Conservation (phyloP, 2,888 invertebrate species). For the Rotaria socialis region DNA sequence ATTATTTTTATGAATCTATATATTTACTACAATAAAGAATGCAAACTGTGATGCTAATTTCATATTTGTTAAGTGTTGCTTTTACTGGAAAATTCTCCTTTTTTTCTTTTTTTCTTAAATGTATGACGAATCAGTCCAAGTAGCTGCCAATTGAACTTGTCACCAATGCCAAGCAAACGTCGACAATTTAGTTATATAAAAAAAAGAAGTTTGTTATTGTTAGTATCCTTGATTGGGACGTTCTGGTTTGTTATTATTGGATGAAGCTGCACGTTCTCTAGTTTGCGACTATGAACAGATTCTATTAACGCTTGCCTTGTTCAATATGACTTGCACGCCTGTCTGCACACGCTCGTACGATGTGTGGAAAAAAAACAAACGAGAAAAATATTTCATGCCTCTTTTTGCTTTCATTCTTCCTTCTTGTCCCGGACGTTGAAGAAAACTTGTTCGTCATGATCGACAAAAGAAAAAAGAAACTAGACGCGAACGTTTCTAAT, state of each 20-base stretch:
- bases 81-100: neutral
- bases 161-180: neutral
- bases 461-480: constrained; percentile 1
- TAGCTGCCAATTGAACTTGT: neutral
- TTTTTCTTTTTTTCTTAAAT: neutral
- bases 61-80: neutral
- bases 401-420: neutral
- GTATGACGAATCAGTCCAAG: neutral
- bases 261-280: neutral
- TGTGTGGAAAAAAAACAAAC: neutral
- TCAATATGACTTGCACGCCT: constrained; percentile 5
- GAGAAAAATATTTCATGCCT: neutral
- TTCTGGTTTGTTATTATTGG: neutral
- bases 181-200: neutral
- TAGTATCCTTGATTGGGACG: neutral
- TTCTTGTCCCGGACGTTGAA: neutral
- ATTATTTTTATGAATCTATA: neutral
- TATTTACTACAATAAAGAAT: neutral
- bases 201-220: neutral
- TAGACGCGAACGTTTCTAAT: neutral
- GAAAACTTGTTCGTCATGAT: neutral
- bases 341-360: neutral
- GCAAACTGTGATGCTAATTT: neutral
- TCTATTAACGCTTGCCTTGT: constrained; percentile 6
- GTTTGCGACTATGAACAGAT: constrained; percentile 6